These are phyloP conservation scores for Dryomyza anilis DNA, from an alignment of 2,888 invertebrate species.

Conservation along the genomic window DNA sequence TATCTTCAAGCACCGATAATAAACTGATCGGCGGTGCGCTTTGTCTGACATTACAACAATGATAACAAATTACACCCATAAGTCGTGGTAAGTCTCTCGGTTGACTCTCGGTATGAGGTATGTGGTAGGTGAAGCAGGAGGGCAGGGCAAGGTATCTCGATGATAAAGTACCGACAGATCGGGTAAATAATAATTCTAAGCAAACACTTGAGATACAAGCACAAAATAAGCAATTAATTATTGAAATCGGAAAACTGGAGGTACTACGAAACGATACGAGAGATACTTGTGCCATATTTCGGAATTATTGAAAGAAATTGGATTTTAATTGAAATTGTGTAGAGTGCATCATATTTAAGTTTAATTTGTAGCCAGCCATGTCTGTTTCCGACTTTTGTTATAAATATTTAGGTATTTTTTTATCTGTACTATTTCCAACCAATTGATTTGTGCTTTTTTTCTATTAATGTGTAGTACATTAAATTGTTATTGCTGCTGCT, in stretches of 20 bases:
- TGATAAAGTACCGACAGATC: background rate
- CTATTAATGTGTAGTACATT: too few species aligned
- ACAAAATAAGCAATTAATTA: slow-evolving; percentile 39
- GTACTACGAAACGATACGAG: background rate
- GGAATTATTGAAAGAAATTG: slow-evolving; percentile 17
- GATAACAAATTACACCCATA: too few species aligned
- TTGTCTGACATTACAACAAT: too few species aligned
- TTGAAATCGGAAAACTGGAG: slow-evolving; percentile 14
- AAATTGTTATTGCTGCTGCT: too few species aligned
- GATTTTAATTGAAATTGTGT: slow-evolving; percentile 24
- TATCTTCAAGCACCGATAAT: too few species aligned
- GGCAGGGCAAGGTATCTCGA: background rate
- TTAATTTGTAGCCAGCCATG: slow-evolving; percentile 6
- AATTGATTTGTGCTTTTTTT: background rate
- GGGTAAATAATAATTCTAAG: slow-evolving; percentile 9
- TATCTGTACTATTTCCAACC: background rate
- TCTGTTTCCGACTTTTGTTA: background rate
- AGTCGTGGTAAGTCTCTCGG: too few species aligned
- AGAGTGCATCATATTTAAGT: slow-evolving; percentile 14
- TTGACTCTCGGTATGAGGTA: background rate
- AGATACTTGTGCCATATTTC: slow-evolving; percentile 7
- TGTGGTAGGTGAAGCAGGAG: background rate
- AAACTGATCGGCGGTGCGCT: too few species aligned
- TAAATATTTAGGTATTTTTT: background rate
- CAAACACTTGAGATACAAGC: slow-evolving; percentile 35